Percentiles rank a stretch among this genome's conserved stretches.
phyloP scores from a whole-genome alignment of 2,797 vertebrate genomes.

The Gymnodraco acuticeps region DNA sequence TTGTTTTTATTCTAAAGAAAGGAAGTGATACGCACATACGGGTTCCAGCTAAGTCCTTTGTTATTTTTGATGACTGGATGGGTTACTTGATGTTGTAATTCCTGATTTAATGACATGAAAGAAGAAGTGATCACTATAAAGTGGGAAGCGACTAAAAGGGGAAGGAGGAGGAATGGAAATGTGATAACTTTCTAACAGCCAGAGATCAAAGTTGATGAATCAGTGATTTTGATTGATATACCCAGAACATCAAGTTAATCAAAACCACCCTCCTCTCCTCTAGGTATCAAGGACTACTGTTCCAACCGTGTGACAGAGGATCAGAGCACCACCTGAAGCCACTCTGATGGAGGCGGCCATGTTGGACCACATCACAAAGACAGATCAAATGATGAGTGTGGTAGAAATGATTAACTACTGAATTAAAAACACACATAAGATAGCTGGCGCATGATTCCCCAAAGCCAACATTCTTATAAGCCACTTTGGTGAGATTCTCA shows the following conservation, averaged over 20 bases:
- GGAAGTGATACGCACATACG: not conserved
- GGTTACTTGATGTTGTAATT: conserved; percentile 35
- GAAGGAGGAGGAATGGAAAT: conserved; percentile 42
- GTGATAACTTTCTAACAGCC: not conserved
- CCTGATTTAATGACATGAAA: conserved; percentile 59
- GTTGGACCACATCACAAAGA: not conserved
- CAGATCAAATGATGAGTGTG: not conserved
- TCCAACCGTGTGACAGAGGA: conserved; percentile 59
- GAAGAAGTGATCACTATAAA: conserved; percentile 61
- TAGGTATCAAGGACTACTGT: conserved; percentile 83
- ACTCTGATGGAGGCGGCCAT: not conserved
- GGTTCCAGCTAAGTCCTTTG: conserved; percentile 36
- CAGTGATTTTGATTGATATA: not conserved
- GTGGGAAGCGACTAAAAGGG: conserved; percentile 57
- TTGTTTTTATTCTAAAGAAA: not conserved
- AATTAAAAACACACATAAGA: not conserved
- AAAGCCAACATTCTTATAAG: not conserved
- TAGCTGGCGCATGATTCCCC: not conserved
- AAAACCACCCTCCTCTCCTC: not conserved
- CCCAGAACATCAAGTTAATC: not conserved
- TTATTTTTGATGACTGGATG: conserved; percentile 62
- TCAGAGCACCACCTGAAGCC: conserved; percentile 54
- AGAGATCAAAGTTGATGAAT: conserved; percentile 13
- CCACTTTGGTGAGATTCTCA: not conserved
- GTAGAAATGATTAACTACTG: not conserved